Base-by-base conservation (phyloP, 2,797 vertebrate species). In the Anisognathus igniventris region DNA sequence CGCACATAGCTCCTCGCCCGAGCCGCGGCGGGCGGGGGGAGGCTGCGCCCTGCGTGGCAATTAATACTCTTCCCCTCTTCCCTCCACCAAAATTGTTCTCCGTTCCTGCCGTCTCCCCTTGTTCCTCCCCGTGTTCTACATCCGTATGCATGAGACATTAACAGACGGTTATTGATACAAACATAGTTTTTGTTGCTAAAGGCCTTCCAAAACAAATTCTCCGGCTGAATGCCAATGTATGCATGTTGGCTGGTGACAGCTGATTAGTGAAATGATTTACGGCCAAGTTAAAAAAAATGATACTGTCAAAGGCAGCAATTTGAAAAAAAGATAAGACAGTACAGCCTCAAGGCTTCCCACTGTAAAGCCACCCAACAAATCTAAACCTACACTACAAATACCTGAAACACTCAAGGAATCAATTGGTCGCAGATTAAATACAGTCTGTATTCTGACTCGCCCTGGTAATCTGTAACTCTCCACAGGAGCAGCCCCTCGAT, bases 361-460 rank as follows among this genome's bases (percentile, higher is more conserved):
- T 95, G 80, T 75, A 95, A 94, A 97, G 80, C 86, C 96, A 76
- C 93, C 83, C 85, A 96, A 95, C 96, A 93, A 93, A 95, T 94
- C 95, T 93, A 92, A 97, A 95, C 94, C 92, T 97, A 96, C 85
- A 35, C 68, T 90, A 88, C 98, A 98, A 98, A 98, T 98, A 98
- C 98, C 98, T 98, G 97, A 97, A 98, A 97, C 96, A 97, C 97
- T 98, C 97, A 97, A 98, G 97, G 98, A 98, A 98, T 98, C 98
- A 98, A 98, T 98, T 98, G 98, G 98, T 98, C 95, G 96, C 97
- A 97, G 98, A 99, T 98, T 98, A 98, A 98, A 98, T 98, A 97
- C 98, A 97, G 97, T 96, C 97, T 96, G 96, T 95, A 92, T 97
- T 98, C 98, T 95, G 97, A 96, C 97, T 98, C 64, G 92, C 94